Conservation (phyloP, 2,888 invertebrate species). For the Coecobrya sp. region DNA sequence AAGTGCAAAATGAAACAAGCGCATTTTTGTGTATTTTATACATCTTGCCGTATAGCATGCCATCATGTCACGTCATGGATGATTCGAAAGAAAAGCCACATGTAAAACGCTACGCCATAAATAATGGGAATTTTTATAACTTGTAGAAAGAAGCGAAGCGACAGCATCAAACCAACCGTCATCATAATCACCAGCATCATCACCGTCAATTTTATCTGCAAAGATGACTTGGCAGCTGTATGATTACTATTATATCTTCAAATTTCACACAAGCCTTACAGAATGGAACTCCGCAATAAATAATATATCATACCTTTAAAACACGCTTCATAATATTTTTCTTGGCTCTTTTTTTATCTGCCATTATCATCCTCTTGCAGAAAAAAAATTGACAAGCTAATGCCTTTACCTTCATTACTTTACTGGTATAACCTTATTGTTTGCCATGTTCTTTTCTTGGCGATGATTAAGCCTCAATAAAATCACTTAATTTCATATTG, state of each 20-base stretch:
- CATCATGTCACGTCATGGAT: constrained; percentile 68
- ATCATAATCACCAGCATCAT: constrained; percentile 56
- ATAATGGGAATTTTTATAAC: constrained; percentile 51
- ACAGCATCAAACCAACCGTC: constrained; percentile 75
- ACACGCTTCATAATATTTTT: constrained; percentile 14
- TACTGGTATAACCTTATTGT: neutral
- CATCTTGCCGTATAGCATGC: neutral
- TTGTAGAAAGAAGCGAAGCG: constrained; percentile 62
- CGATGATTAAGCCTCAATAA: constrained; percentile 67
- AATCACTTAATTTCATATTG: constrained; percentile 26
- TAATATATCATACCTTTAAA: constrained; percentile 32
- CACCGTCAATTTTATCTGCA: constrained; percentile 59
- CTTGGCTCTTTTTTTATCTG: constrained; percentile 27
- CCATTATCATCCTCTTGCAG: constrained; percentile 15
- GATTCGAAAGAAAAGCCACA: constrained; percentile 47
- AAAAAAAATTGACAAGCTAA: constrained; percentile 60
- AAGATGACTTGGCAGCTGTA: constrained; percentile 69
- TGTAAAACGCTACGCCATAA: neutral
- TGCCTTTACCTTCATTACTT: constrained; percentile 57
- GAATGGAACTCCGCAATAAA: neutral
- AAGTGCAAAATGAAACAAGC: constrained; percentile 3
- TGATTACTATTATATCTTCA: constrained; percentile 67
- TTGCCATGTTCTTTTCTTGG: constrained; percentile 40
- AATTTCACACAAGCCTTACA: constrained; percentile 63
- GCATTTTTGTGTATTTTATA: constrained; percentile 41